Conservation (phyloP, 2,113 vertebrate genomes). For the Anseranas semipalmata region DNA sequence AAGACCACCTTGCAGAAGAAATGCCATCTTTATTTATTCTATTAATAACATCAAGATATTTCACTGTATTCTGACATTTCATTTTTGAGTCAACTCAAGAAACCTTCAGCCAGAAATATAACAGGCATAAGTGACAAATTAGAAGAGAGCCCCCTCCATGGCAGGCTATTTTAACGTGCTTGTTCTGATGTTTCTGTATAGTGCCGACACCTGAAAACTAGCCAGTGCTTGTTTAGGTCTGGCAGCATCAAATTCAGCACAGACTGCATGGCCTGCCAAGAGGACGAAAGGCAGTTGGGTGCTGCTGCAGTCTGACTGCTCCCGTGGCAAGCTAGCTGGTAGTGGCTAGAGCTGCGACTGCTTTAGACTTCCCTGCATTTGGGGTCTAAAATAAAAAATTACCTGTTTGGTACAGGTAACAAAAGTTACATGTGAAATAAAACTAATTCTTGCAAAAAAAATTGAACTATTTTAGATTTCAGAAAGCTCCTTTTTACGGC, state of each 20-base stretch:
- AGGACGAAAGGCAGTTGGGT: rapidly evolving
- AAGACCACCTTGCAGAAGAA: not conserved
- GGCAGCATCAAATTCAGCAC: not conserved
- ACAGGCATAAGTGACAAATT: rapidly evolving
- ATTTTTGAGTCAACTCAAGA: not conserved
- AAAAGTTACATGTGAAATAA: not conserved
- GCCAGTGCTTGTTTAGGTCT: not conserved
- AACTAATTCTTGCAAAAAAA: not conserved
- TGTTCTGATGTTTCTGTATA: not conserved
- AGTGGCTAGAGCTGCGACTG: no score
- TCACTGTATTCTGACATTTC: not conserved
- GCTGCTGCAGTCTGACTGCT: not conserved
- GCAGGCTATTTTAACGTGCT: rapidly evolving
- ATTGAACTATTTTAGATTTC: not conserved
- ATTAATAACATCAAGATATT: not conserved
- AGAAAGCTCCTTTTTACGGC: not conserved
- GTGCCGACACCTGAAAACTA: not conserved
- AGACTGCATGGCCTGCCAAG: not conserved
- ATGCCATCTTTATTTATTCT: not conserved
- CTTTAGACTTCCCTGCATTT: not conserved
- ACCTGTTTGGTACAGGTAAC: not conserved
- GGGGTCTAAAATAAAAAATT: not conserved
- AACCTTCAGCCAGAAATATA: not conserved
- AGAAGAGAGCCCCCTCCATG: not conserved
- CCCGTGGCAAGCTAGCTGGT: not conserved